Base-by-base conservation (phyloP, 2,113 vertebrate genomes). In the Sitta europaea region DNA sequence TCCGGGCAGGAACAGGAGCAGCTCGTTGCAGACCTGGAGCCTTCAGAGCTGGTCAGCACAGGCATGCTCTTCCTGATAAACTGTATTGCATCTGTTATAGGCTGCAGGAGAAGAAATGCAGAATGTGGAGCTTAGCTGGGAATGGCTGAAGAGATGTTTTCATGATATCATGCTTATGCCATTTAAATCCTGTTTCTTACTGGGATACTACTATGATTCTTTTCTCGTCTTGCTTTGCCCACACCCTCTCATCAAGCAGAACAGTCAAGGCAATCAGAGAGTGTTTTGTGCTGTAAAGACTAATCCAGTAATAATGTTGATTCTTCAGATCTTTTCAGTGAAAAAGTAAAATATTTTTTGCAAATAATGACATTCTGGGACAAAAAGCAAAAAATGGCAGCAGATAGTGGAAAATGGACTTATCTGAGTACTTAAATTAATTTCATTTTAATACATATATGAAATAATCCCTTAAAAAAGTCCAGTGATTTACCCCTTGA, bases 61-160 rank as follows among this genome's bases (percentile, higher is more conserved):
- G 81, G 25, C 35, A 27, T 31, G 14, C 3, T 3, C 57, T 2
- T 79, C 84, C 88, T 91, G 92, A 86, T 65, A 70, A 92, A 85
- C 53, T 33, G 85, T 38, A 55, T 20, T 67, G 75, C 86, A 61
- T 47, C 10, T 50, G 25, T 83, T 59, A 75, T 45, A 75, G 63
- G 78, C 86, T 95, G 62, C 57, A 82, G 86, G 96, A 51, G 50
- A 43, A 91, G 92, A 97, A 98, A 97, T 38, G 29, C 58, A 50
- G 80, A 55, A 27, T 54, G 58, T 55, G 55, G 73, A 48, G 23
- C 90, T 58, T 45, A 33, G 47, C 58, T 58, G 21, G 35, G 43
- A 93, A 88, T 62, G 78, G 53, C 58, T 77, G 70, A 43, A 65
- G 73, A 86, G 68, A 43, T 23, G 22, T 31, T 90, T 94, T 55